Conservation (phyloP, 2,797 vertebrate species). For the Melanogrammus aeglefinus region DNA sequence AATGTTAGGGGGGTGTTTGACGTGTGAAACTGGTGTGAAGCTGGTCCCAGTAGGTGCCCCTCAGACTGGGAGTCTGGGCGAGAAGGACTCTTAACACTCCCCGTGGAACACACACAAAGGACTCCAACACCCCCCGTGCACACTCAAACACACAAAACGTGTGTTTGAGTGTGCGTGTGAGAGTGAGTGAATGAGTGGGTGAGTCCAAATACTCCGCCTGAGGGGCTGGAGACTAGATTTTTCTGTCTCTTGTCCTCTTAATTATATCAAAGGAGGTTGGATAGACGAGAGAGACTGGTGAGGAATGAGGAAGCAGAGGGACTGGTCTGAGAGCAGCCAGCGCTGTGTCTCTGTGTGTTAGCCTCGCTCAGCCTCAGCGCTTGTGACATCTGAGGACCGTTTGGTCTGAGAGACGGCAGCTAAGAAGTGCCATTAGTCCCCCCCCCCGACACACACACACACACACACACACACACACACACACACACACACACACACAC, state of each 20-base stretch:
- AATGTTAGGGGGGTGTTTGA: constrained; percentile 65
- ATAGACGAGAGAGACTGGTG: not conserved
- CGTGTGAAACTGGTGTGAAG: constrained; percentile 45
- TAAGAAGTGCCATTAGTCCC: constrained; percentile 56
- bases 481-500: too few species aligned
- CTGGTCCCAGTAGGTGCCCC: constrained; percentile 28
- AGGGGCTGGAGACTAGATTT: not conserved
- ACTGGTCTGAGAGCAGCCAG: constrained; percentile 56
- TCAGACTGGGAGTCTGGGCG: constrained; percentile 44
- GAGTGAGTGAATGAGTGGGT: constrained; percentile 16
- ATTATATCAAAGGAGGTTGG: not conserved
- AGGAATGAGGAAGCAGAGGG: constrained; percentile 18
- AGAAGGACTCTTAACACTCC: constrained; percentile 36
- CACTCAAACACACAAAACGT: too few species aligned
- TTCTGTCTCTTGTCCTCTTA: not conserved
- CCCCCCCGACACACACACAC: constrained; percentile 9
- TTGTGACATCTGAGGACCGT: constrained; percentile 63
- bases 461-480: too few species aligned
- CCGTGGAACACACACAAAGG: constrained; percentile 66
- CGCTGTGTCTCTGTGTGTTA: constrained; percentile 59
- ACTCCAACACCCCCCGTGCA: too few species aligned
- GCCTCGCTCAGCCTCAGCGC: constrained; percentile 57
- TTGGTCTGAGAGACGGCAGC: constrained; percentile 53
- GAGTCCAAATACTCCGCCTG: not conserved
- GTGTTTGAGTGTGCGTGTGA: constrained; percentile 25